Base-by-base conservation (phyloP, 2,797 vertebrate species). In the Orientallactaga sibirica region DNA sequence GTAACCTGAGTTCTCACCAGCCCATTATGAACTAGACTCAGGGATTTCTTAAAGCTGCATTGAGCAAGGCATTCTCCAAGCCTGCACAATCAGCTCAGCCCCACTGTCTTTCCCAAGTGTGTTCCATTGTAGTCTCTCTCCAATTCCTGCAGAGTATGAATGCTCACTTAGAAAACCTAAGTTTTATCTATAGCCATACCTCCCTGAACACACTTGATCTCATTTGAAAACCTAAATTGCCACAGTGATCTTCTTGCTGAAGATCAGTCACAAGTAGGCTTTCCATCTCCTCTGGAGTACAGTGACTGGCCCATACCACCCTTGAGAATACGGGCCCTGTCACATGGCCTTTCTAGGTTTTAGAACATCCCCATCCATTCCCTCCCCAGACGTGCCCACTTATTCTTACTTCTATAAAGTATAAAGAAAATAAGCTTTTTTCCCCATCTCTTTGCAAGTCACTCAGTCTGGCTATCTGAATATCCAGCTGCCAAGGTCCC, bases 401-500 rank as follows among this genome's bases (percentile, higher is more conserved):
- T 9, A 67, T 61, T 74, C 33, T 5, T 75, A 58, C 16, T 58
- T 58, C 16, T 48, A 48, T 48, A 48, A 48, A 48, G 48, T 48
- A 48, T 48, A 48, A 48, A 27, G 24, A 19, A n/a, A 48, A 48
- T 7, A 24, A n/a, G 6, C 6, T 64, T 84, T 55, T 22, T n/a
- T 14, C 41, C 4, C 62, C 37, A 27, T 33, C 64, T n/a, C 14
- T n/a, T 27, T 37, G 7, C 12, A 41, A 41, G 29, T 4, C 33
- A 64, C 37, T 25, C 58, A 79, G 55, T 11, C 27, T 62, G 52
- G 19, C 55, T 66, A 15, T 43, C 27, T 64, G n/a, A 11, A 64
- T 64, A 8, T 25, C 5, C 55, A 2, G 2, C 29, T 27, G 8
- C 1, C 29, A 27, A 10, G 62, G 10, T 5, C 0, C 1, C 25